Evolutionary conservation across 2,888 invertebrate species (phyloP).

Genomic region (Myopa tessellatipennis): DNA sequence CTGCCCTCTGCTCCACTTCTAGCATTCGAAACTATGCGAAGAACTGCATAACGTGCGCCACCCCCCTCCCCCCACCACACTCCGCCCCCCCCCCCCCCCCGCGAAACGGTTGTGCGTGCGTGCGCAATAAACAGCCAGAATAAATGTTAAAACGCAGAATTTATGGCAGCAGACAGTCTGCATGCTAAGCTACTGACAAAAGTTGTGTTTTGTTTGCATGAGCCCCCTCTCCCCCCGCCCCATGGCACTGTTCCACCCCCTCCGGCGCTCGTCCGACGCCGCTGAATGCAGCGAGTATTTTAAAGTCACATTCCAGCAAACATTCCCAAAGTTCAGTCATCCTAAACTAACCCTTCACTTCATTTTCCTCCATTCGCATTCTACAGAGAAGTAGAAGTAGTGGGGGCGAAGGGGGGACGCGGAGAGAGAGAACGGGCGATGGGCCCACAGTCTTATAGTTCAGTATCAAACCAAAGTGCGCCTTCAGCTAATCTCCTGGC

Average conservation of each 20-base stretch:
- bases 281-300: not conserved
- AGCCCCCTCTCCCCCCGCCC: not conserved
- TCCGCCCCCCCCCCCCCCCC: not conserved
- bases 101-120: conserved; percentile 10
- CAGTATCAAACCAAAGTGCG: no score
- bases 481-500: no score
- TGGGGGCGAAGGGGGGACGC: no score
- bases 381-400: no score
- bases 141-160: conserved; percentile 28
- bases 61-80: not conserved
- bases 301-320: not conserved
- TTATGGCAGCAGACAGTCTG: conserved; percentile 12
- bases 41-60: not conserved
- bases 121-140: conserved; percentile 4
- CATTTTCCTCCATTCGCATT: no score
- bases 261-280: not conserved
- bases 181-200: conserved; percentile 20
- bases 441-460: no score
- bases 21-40: not conserved
- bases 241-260: not conserved
- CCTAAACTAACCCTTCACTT: not conserved
- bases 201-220: conserved; percentile 5
- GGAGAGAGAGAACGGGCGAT: no score
- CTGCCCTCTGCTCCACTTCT: conserved; percentile 6
- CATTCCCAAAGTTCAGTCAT: not conserved